Conservation (phyloP, 2,797 vertebrate species). For the Cynodonichthys magdalenae region DNA sequence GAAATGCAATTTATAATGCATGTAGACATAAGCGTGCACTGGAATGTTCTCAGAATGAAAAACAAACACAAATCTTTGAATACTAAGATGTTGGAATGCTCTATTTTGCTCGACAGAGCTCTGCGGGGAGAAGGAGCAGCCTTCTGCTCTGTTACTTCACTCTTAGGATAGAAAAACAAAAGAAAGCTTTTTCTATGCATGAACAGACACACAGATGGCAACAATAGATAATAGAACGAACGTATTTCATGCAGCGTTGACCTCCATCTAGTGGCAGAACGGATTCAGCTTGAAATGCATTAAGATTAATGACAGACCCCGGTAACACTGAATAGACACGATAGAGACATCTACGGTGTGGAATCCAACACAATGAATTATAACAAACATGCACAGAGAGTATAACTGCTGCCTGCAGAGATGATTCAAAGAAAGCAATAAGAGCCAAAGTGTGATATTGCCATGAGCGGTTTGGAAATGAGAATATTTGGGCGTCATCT, state of each 20-base stretch:
- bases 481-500: neutral
- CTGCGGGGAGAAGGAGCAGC: conserved; percentile 12
- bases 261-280: conserved; percentile 72
- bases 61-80: conserved; percentile 8
- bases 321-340: conserved; percentile 29
- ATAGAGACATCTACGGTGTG: conserved; percentile 1
- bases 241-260: conserved; percentile 66
- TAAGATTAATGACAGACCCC: conserved; percentile 53
- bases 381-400: neutral
- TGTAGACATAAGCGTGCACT: neutral
- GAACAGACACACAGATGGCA: conserved; percentile 5
- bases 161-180: conserved; percentile 20
- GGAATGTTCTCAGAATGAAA: conserved; percentile 6
- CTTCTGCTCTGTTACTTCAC: neutral
- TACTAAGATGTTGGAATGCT: conserved; percentile 15
- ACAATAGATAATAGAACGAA: conserved; percentile 24
- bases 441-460: neutral
- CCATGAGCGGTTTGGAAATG: neutral
- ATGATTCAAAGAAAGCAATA: neutral
- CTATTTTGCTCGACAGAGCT: conserved; percentile 1
- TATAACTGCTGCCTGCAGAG: neutral
- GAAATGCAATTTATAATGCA: conserved; percentile 25
- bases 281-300: conserved; percentile 40
- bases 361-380: conserved; percentile 1
- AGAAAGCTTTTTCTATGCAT: conserved; percentile 11